These are phyloP conservation scores for Hemicentrotus pulcherrimus DNA, from an alignment of 35 echinoderm and acorn worm genomes.

Conservation along the genomic window DNA sequence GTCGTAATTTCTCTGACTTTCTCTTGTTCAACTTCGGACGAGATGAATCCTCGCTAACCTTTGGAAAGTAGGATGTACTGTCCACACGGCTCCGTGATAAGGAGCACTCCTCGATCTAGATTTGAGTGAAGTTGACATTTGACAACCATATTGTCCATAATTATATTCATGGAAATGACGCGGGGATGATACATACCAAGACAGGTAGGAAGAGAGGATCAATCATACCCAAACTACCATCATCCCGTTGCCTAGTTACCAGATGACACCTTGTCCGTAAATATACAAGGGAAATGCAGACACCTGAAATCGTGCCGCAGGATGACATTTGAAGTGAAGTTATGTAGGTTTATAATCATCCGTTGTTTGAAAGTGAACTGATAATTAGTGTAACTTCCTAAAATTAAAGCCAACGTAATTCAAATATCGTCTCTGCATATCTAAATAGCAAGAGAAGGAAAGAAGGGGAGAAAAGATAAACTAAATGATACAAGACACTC, in stretches of 20 bases:
- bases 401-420: too few species aligned
- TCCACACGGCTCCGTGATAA: not conserved
- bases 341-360: too few species aligned
- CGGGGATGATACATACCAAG: not conserved
- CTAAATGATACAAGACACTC: too few species aligned
- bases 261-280: not conserved
- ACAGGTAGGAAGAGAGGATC: not conserved
- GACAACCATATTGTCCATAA: not conserved
- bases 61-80: not conserved
- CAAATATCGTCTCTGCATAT: too few species aligned
- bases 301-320: not conserved
- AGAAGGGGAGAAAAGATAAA: too few species aligned
- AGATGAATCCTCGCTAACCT: not conserved
- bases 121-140: not conserved
- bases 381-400: too few species aligned
- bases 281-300: not conserved
- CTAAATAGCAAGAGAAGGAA: too few species aligned
- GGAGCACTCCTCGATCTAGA: not conserved
- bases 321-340: not conserved
- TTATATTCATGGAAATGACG: not conserved
- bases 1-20: not conserved
- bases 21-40: not conserved
- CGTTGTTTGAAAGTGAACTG: too few species aligned
- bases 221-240: not conserved
- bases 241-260: not conserved